These are phyloP conservation scores for Periophthalmus modestus DNA, from an alignment of 2,113 vertebrate genomes.

Conservation along the genomic window DNA sequence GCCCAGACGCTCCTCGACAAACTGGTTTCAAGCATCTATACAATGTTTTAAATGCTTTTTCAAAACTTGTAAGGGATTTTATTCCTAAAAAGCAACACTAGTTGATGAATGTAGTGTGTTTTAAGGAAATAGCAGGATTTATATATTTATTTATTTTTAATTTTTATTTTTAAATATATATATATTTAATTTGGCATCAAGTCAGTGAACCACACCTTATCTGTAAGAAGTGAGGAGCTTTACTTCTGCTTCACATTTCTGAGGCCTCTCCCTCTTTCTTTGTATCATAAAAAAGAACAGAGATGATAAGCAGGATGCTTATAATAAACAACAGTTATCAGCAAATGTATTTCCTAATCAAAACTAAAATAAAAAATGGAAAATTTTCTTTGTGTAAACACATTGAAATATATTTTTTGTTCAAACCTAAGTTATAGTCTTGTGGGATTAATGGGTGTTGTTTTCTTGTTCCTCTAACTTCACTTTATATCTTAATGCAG, in stretches of 20 bases:
- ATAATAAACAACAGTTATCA: neutral
- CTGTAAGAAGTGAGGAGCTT: conserved; percentile 12
- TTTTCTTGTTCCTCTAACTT: no score
- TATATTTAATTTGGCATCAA: no score
- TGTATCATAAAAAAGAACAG: neutral
- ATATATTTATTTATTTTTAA: neutral
- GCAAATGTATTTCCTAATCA: no score
- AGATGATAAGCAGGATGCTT: neutral
- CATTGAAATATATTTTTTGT: no score
- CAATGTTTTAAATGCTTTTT: neutral
- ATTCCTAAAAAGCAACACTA: conserved; percentile 14
- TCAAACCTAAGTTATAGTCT: no score
- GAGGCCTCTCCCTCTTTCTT: neutral
- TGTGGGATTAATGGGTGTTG: no score
- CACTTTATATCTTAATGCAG: no score
- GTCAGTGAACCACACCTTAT: conserved; percentile 28
- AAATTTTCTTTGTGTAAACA: no score
- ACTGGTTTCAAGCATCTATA: conserved; percentile 17
- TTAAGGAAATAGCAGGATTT: neutral
- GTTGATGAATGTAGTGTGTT: conserved; percentile 1
- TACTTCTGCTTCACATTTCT: conserved; percentile 12
- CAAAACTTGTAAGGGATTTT: conserved; percentile 4
- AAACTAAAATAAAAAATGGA: no score
- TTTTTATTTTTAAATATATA: no score
- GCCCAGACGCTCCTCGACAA: conserved; percentile 22